Percentiles rank a stretch among this genome's conserved stretches.
phyloP scores from a whole-genome alignment of 2,113 vertebrate species.

The Toxostoma redivivum region DNA sequence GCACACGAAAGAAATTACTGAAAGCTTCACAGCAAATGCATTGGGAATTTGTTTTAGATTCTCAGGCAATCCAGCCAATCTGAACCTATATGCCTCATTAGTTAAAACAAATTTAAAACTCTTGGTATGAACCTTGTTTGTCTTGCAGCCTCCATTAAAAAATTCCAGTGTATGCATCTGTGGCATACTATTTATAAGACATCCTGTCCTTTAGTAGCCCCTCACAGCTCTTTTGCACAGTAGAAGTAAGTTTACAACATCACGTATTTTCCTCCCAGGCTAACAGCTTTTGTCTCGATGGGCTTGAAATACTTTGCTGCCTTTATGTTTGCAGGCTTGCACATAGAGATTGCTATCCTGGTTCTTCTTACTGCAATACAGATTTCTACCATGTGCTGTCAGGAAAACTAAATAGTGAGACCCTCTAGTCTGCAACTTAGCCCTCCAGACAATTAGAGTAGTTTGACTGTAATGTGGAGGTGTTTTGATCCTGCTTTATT shows the following conservation, averaged over 20 bases:
- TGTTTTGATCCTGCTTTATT: not conserved
- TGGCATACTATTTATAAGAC: not conserved
- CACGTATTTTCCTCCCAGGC: not conserved
- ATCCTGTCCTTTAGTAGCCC: not conserved
- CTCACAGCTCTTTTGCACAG: not conserved
- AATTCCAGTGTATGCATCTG: rapidly evolving
- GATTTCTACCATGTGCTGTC: not conserved
- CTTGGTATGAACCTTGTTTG: not conserved
- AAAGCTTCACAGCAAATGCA: not conserved
- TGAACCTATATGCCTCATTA: not conserved
- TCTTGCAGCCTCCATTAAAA: not conserved
- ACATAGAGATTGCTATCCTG: not conserved
- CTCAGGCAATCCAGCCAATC: not conserved
- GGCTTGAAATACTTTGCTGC: not conserved
- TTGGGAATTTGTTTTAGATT: not conserved
- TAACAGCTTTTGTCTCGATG: not conserved
- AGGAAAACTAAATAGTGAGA: not conserved
- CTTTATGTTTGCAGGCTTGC: not conserved
- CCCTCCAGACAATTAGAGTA: not conserved
- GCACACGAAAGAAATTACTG: not conserved
- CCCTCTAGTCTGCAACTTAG: not conserved
- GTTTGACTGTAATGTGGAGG: not conserved
- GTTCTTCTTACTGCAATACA: not conserved
- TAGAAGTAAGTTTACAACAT: not conserved
- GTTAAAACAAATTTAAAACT: not conserved